Evolutionary conservation across 2,888 invertebrate genomes (phyloP), one percentile per base, ranked within the genome.

Genomic region (Noctua comes): DNA sequence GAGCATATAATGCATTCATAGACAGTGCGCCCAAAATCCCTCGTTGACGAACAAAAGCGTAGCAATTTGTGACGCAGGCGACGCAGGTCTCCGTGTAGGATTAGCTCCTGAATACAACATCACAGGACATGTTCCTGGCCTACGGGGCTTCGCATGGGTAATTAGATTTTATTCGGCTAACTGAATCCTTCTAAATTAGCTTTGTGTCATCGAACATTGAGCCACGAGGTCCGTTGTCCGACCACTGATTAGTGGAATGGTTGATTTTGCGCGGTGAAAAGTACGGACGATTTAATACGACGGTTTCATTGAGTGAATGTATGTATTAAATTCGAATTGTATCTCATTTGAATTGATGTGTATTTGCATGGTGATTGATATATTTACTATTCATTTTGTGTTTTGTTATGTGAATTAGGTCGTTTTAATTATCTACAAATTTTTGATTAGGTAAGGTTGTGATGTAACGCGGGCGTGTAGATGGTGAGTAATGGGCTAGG

Each of bases 31-130:
- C 91, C 88, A 83, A 91, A 92, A 93, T 91, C 91, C 92, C 89
- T 80, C 70, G 89, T 86, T 90, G 91, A 89, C 88, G 88, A 89
- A 91, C 93, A 92, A 93, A 92, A 92, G 93, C 93, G 90, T 43
- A 89, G 91, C 92, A 93, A 93, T 93, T 92, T 91, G 88, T 90
- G 90, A 81, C 92, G 83, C 40, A 27, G 66, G 27, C 68, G 57
- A 54, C 51, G 13, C 83, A 88, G 90, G 89, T 83, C 88, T 62
- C 76, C 88, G 76, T 40, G 71, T 11, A 65, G 92, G 92, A 93
- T 93, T 92, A 94, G 90, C 86, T 88, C 90, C 90, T 92, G 93
- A 93, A 94, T 93, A 92, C 90, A 92, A 91, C 92, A 94, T 93
- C 93, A 93, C 86, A 92, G 87, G 72, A 68, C 71, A 46, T 24